Evolutionary conservation across 2,797 vertebrate species (phyloP), one percentile per base, ranked within the genome.

Genomic region (Triplophysa bombifrons): DNA sequence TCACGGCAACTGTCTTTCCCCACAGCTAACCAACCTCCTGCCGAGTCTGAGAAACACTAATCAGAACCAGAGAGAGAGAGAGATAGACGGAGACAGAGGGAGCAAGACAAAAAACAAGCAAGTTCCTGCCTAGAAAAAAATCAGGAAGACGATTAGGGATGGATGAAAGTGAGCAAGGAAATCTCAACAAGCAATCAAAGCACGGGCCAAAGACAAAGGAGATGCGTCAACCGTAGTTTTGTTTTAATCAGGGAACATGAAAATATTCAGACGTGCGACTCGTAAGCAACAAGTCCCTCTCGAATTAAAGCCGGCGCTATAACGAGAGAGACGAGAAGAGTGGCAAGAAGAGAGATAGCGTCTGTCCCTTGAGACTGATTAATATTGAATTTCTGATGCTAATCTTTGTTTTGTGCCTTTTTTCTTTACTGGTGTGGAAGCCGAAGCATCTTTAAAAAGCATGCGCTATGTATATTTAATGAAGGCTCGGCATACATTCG

Each of bases 321-420:
- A 76, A 82, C 73, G 71, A 82, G 74, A 58, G 78, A 76, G 76
- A 27, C 22, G 38, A 71, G 27, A 65, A 51, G 71, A 81, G 74
- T 63, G 46, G 27, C 69, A 51, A 79, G 71, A 46, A 70, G 16
- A 72, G 79, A 78, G 72, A 74, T 66, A 17, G 63, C 25, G 44
- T n/a, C 76, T 46, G 69, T 93, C 93, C 92, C 93, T 87, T 25
- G 93, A 92, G 93, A 93, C 93, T 93, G 93, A 94, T 94, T 94
- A 94, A 90, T 91, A 91, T 91, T 92, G 91, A 93, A 93, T 92
- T 92, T 92, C 93, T 93, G 92, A 93, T 93, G 93, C 91, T 88
- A 91, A 92, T 93, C 92, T 94, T 92, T 93, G 91, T 91, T 92
- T 89, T 90, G 89, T 88, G 90, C 91, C 83, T 84, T 87, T 85